Conservation (phyloP, 2,113 vertebrate species). For the Lophochroa leadbeateri region DNA sequence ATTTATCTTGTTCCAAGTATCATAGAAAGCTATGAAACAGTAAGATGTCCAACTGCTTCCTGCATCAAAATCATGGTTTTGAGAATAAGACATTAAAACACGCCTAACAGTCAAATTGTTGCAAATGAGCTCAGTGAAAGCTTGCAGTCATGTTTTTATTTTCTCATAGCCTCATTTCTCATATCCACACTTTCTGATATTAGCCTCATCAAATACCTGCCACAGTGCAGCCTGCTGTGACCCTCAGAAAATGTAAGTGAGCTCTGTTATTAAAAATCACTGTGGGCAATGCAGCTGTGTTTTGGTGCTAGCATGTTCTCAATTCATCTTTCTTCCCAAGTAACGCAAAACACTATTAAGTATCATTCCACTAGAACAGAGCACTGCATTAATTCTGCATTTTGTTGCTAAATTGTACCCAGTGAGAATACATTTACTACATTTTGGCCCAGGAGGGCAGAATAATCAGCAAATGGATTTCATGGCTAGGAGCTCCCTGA, state of each 20-base stretch:
- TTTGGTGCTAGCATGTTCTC: not conserved
- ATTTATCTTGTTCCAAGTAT: not conserved
- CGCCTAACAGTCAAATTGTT: not conserved
- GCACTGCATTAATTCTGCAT: not conserved
- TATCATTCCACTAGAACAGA: not conserved
- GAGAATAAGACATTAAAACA: not conserved
- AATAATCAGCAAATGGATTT: conserved; percentile 27
- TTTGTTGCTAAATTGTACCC: not conserved
- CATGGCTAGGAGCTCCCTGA: not conserved
- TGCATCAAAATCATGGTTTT: not conserved
- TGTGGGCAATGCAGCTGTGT: not conserved
- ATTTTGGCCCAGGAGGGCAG: not conserved
- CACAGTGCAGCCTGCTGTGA: not conserved
- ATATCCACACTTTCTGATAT: not conserved
- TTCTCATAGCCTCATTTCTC: not conserved
- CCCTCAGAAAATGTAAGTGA: not conserved
- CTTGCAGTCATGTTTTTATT: not conserved
- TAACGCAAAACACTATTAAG: not conserved
- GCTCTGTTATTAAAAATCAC: not conserved
- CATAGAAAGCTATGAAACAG: not conserved
- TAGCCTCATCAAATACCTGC: not conserved
- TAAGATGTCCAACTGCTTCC: not conserved
- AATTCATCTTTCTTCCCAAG: not conserved
- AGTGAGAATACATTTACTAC: not conserved
- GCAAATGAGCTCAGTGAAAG: not conserved